Evolutionary conservation across 1,140 invertebrate genomes (phyloP), one percentile per base, ranked within the genome.

Genomic region (Galendromus occidentalis): DNA sequence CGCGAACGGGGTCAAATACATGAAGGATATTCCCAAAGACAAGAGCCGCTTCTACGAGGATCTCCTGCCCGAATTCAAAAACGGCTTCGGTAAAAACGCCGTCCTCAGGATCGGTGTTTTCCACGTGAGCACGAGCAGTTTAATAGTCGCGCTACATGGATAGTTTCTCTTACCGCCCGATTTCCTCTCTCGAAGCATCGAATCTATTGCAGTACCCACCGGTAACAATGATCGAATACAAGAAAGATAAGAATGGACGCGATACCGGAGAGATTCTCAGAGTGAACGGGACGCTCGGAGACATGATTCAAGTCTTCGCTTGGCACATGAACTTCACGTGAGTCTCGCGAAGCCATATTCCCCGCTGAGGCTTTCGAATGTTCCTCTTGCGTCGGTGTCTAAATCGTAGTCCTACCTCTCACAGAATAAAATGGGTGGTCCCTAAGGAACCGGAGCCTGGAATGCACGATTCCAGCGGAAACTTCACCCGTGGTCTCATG

Each of bases 231-330:
- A 59, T 59, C 12, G 22, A 59, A 25, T 59, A 59, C 22, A 9
- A 25, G 22, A 59, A 59, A 33, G 51, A 59, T 9, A 14, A 59
- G 20, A 17, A 59, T 22, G 51, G 51, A 17, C 51, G 33, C 14
- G 14, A 59, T 22, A 59, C 51, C n/a, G 33, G 25, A 5, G 25
- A 59, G 33, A 59, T 47, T 14, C 28, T 20, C 25, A 59, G 25
- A 59, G 51, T 59, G 12, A 59, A 59, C 20, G 51, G 51, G 9
- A 59, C 51, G 25, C 9, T 18, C 22, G 51, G 51, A 25, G 51
- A 59, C 51, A 59, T 59, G 51, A 59, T 59, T 25, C 51, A 59
- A 2, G 51, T 59, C 14, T 59, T 59, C 22, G 51, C 51, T 4
- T 59, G 51, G 14, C 51, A 59, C 51, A 17, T 59, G 14, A 59